Evolutionary conservation across 2,797 vertebrate genomes (phyloP), one percentile per base, ranked within the genome.

Genomic region (Champsocephalus esox): DNA sequence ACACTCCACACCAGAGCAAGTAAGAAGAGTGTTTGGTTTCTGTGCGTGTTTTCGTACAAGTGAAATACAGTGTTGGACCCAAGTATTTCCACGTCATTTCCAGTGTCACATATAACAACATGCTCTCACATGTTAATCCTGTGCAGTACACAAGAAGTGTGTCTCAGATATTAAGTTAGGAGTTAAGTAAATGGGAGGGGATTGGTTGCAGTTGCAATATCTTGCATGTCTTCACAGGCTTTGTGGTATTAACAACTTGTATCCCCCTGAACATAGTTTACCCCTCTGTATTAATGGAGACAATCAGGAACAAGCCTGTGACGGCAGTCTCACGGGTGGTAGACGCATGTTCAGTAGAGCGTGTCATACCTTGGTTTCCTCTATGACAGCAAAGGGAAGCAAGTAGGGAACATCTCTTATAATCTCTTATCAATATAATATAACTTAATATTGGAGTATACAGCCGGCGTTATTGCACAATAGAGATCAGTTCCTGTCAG

Each of bases 1-100:
- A 99, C 93, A 96, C 94, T 5, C 97, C 97, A 68, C 96, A 96
- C 61, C 95, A 96, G 84, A 96, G 92, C 95, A 99, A 97, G 98
- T 99, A 95, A 96, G 96, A 75, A 75, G 1, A 8, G 34, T 24
- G 69, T 32, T 56, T 48, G 11, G 57, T 54, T 12, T 44, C 17
- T 41, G 17, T 19, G 12, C 21, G 34, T 28, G 28, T 28, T 28
- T 28, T 28, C 28, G 28, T 38, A 50, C 32, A 43, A 6, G 45
- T 58, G 32, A 49, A 44, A 43, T 43, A 9, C 34, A 38, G 34
- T 44, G 19, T 66, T 66, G 0, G 0, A 1, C 6, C 13, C 52
- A 54, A 38, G 34, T 38, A 38, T 54, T 24, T 54, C 51, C 51
- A 54, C 19, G 12, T 61, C 21, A 62, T 62, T 62, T 12, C 60